A percentile compares a stretch with the other conserved stretches of the same genome.
Evolutionary conservation across 2,797 vertebrate species (phyloP).

Genomic region (Chromis chromis): DNA sequence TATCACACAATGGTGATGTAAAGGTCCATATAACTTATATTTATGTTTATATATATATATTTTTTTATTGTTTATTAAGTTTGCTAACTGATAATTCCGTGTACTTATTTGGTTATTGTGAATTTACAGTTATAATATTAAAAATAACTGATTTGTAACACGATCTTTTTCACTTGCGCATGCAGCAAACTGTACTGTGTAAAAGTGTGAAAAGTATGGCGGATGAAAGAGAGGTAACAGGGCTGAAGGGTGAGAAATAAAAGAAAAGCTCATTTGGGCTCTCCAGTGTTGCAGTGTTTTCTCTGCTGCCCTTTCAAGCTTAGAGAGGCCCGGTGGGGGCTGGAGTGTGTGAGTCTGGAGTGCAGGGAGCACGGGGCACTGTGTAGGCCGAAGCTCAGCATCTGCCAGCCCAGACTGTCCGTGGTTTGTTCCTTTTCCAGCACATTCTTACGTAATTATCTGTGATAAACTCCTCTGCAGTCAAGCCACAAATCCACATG

Average conservation of each 20-base stretch:
- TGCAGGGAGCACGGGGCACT: slow-evolving; percentile 63
- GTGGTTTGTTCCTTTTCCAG: slow-evolving; percentile 80
- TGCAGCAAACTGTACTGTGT: slow-evolving; percentile 10
- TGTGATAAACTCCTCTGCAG: slow-evolving; percentile 83
- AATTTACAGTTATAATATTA: slow-evolving; percentile 7
- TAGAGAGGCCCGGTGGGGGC: slow-evolving; percentile 70
- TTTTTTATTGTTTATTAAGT: neutral
- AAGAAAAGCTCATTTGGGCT: slow-evolving; percentile 60
- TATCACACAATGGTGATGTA: no score
- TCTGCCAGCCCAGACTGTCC: slow-evolving; percentile 77
- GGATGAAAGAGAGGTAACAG: slow-evolving; percentile 45
- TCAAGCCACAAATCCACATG: slow-evolving; percentile 80
- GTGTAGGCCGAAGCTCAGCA: slow-evolving; percentile 76
- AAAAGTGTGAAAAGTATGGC: slow-evolving; percentile 40
- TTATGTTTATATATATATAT: neutral
- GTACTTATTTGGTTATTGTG: neutral
- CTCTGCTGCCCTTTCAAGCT: slow-evolving; percentile 68
- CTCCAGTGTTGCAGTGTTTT: slow-evolving; percentile 61
- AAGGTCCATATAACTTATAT: neutral
- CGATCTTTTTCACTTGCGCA: neutral
- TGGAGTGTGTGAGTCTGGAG: slow-evolving; percentile 64
- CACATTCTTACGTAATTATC: slow-evolving; percentile 83
- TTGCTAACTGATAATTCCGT: neutral
- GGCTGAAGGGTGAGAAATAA: slow-evolving; percentile 54
- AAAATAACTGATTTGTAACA: neutral